Evolutionary conservation across 2,113 vertebrate genomes (phyloP).

Genomic region (Trachemys scripta): DNA sequence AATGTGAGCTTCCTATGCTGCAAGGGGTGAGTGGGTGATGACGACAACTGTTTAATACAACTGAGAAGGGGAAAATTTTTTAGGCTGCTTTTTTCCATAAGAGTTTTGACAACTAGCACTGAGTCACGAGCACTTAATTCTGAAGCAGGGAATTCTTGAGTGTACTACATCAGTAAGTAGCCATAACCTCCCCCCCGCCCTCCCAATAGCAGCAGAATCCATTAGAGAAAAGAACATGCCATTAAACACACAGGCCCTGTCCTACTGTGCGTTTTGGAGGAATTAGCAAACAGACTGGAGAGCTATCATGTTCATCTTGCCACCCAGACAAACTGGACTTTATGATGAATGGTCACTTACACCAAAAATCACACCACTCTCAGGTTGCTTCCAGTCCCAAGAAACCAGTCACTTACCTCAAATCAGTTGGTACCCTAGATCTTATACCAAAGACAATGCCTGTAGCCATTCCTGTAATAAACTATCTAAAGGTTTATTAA

Average conservation of each 20-base stretch:
- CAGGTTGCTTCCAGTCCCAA: neutral
- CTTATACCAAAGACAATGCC: neutral
- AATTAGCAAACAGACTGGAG: neutral
- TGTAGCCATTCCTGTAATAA: neutral
- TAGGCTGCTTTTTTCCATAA: neutral
- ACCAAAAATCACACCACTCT: neutral
- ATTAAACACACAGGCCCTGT: neutral
- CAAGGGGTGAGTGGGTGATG: neutral
- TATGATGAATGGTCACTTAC: neutral
- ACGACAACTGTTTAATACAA: neutral
- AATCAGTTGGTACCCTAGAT: neutral
- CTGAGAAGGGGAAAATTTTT: neutral
- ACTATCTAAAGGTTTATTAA: neutral
- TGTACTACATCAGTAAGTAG: neutral
- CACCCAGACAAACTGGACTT: neutral
- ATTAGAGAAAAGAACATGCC: neutral
- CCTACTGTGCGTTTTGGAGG: neutral
- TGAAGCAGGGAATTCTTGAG: neutral
- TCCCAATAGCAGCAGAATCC: neutral
- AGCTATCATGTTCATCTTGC: neutral
- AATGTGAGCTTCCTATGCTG: fast-evolving
- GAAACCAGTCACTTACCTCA: neutral
- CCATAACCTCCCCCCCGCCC: fast-evolving
- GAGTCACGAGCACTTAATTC: neutral
- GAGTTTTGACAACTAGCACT: neutral